Conservation (phyloP, 1,140 invertebrate genomes). For the Drosophila tropicalis region DNA sequence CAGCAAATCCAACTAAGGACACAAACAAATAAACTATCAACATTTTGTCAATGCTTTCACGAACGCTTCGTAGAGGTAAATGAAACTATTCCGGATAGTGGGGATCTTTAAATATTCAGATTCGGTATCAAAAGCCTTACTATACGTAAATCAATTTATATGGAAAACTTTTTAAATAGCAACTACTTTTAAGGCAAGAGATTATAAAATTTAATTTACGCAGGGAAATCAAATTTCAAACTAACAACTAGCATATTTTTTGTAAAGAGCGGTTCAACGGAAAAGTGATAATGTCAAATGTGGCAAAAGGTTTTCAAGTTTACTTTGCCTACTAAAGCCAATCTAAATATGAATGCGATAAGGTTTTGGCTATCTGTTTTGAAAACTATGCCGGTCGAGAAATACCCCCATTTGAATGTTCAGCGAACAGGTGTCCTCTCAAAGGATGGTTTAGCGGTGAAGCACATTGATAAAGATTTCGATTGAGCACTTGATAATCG, state of each 20-base stretch:
- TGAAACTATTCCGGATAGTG: constrained; percentile 43
- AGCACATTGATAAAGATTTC: too few species aligned
- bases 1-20: constrained; percentile 20
- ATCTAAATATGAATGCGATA: neutral
- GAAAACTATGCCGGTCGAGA: neutral
- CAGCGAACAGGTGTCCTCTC: too few species aligned
- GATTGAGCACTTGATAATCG: too few species aligned
- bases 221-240: neutral
- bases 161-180: neutral
- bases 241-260: neutral
- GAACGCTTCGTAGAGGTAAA: constrained; percentile 38
- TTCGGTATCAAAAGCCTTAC: neutral
- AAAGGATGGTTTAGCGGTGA: too few species aligned
- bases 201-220: too few species aligned
- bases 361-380: neutral
- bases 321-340: neutral
- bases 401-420: neutral
- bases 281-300: constrained; percentile 1
- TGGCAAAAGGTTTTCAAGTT: neutral
- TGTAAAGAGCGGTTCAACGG: neutral
- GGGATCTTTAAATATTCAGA: constrained; percentile 57
- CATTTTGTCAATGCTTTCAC: constrained; percentile 47
- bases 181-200: too few species aligned
- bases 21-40: constrained; percentile 45
- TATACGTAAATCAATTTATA: neutral